Conservation (phyloP, 2,888 invertebrate species). For the Pheosia gnoma region DNA sequence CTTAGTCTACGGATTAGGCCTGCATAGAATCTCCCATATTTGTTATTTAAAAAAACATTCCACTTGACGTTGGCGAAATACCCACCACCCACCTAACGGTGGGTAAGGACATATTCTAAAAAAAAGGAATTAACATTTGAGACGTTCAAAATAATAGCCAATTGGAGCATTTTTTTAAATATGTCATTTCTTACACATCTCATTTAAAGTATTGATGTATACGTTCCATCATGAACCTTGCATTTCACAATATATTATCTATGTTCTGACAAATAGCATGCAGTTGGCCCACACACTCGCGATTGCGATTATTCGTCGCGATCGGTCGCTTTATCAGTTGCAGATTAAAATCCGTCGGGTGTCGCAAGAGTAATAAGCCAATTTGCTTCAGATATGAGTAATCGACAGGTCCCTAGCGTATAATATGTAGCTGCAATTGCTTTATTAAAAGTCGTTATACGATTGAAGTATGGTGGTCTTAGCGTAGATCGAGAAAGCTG, state of each 20-base stretch:
- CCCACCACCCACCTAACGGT: too few relatives aligned
- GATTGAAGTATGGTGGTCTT: slow-evolving; percentile 10
- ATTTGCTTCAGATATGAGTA: slow-evolving; percentile 43
- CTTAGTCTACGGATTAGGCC: too few relatives aligned
- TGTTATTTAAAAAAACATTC: too few relatives aligned
- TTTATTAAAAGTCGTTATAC: slow-evolving; percentile 24
- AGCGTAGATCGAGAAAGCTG: neutral
- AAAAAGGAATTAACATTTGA: too few relatives aligned
- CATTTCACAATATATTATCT: neutral
- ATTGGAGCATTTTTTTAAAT: too few relatives aligned
- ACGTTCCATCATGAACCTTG: neutral
- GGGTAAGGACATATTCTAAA: too few relatives aligned
- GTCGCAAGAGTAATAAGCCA: slow-evolving; percentile 42
- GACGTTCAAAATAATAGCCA: too few relatives aligned
- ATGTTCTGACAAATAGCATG: slow-evolving; percentile 34
- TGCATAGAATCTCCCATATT: too few relatives aligned
- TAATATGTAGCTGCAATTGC: slow-evolving; percentile 24
- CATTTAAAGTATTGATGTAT: neutral
- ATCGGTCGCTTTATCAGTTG: slow-evolving; percentile 55
- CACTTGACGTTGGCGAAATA: too few relatives aligned
- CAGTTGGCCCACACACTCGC: slow-evolving; percentile 42
- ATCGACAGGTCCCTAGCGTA: slow-evolving; percentile 34
- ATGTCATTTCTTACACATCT: neutral
- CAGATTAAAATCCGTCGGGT: slow-evolving; percentile 53
- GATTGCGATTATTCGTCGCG: slow-evolving; percentile 52